Base-by-base conservation (phyloP, 2,113 vertebrate species). In the Microcebus jonahi region DNA sequence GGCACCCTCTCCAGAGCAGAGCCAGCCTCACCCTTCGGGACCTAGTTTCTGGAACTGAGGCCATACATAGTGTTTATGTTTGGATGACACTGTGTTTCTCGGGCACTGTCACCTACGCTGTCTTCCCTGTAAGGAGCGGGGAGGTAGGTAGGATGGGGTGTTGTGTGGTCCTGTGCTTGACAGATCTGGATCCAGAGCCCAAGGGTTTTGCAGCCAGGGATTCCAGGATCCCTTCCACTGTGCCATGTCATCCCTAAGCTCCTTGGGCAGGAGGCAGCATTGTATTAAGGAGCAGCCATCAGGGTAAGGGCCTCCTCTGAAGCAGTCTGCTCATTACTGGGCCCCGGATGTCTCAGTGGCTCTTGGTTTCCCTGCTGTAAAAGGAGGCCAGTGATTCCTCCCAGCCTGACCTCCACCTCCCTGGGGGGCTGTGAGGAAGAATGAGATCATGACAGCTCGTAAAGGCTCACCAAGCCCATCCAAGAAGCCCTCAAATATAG, bases 401-500 rank as follows among this genome's bases (percentile, higher is more conserved):
- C 29, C 1, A 29, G n/a, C 45, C 34, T 95, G 77, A 95, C 75
- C 61, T 80, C 75, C 2, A 5, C 42, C 50, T 76, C 85, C 91
- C 75, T 3, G 5, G 25, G 80, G 82, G 39, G 20, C 48, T 86
- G 31, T 90, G 84, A 97, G 76, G 90, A 82, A 92, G 82, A 53
- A 14, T 95, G 88, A 96, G 91, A 55, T 91, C 89, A 65, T 83
- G 25, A 6, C 4, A 25, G 79, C 89, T 95, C 71, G 23, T 85
- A 94, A 86, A 96, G 57, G 15, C 77, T 59, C 88, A 8, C 68
- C 29, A 31, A 61, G 61, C 86, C 81, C 75, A 80, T 76, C 77
- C 67, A 31, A 27, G 39, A 84, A 91, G 71, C n/a, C 89, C 94
- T 96, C 75, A 39, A 65, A 83, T 76, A 82, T 65, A 96, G 77